Evolutionary conservation across 2,888 invertebrate genomes (phyloP), one percentile per base, ranked within the genome.

Genomic region (Lycaena phlaeas): DNA sequence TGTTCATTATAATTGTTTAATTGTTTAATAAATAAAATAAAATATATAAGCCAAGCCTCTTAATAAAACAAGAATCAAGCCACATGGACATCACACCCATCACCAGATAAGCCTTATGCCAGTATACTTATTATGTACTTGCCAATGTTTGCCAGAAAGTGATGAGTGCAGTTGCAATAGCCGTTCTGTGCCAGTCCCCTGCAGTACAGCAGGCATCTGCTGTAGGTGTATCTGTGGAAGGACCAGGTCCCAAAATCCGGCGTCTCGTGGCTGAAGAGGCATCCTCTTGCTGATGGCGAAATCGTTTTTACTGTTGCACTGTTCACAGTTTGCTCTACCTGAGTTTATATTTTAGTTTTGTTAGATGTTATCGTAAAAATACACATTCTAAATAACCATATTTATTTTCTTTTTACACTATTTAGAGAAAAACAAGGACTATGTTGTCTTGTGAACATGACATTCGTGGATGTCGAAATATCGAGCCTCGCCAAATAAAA

Each of bases 81-180:
- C n/a, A n/a, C n/a, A n/a, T n/a, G n/a, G n/a, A n/a, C n/a, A n/a
- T n/a, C n/a, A n/a, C n/a, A n/a, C n/a, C n/a, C n/a, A n/a, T n/a
- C n/a, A n/a, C n/a, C n/a, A n/a, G n/a, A n/a, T n/a, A n/a, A n/a
- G n/a, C n/a, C n/a, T n/a, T n/a, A n/a, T n/a, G n/a, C n/a, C n/a
- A n/a, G n/a, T n/a, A 22, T 6, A 22, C 2, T 22, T 7, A 9
- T 7, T 22, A 22, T 22, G 2, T 26, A 27, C 60, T 59, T 66
- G 88, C 89, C 81, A 40, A 87, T 69, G 45, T 66, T 68, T 1
- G 89, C 87, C 79, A 88, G 86, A 38, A 87, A 81, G 57, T 89
- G 88, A 59, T 89, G 88, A 0, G 88, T 87, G 54, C 90, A 90
- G 52, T 89, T 88, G 53, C 90, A 90, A 5, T 74, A 54, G 4